Conservation (phyloP, 2,113 vertebrate species). For the Eudyptes chrysolophus region DNA sequence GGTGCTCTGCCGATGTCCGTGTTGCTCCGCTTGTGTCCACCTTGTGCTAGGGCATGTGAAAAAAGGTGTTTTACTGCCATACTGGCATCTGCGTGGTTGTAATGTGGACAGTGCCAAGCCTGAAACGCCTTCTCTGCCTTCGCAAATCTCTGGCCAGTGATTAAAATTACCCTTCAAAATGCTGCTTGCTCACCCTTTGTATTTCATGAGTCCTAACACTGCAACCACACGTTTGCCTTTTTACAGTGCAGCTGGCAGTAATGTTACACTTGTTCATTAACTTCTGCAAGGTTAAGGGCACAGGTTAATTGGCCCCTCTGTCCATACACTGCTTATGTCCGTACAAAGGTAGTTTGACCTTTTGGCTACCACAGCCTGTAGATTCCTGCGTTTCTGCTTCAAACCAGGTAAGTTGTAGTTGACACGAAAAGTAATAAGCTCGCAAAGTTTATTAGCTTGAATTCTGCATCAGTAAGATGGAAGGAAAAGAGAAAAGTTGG, state of each 20-base stretch:
- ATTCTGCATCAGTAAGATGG: not conserved
- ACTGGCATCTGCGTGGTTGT: not conserved
- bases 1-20: not conserved
- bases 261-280: not conserved
- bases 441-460: not conserved
- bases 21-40: not conserved
- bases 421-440: not conserved
- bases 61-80: not conserved
- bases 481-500: not conserved
- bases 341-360: not conserved
- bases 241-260: not conserved
- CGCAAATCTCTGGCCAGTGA: not conserved
- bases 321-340: not conserved
- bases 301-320: not conserved
- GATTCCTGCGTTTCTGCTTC: not conserved
- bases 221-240: not conserved
- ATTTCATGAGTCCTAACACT: not conserved
- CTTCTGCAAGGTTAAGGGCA: not conserved
- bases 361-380: not conserved
- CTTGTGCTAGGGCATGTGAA: not conserved
- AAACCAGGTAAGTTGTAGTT: not conserved
- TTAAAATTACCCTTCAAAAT: not conserved
- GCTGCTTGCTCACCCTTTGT: not conserved
- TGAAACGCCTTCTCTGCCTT: not conserved
- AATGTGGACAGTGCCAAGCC: not conserved